Evolutionary conservation across 2,888 invertebrate genomes (phyloP).

Genomic region (Osmoderma eremita): DNA sequence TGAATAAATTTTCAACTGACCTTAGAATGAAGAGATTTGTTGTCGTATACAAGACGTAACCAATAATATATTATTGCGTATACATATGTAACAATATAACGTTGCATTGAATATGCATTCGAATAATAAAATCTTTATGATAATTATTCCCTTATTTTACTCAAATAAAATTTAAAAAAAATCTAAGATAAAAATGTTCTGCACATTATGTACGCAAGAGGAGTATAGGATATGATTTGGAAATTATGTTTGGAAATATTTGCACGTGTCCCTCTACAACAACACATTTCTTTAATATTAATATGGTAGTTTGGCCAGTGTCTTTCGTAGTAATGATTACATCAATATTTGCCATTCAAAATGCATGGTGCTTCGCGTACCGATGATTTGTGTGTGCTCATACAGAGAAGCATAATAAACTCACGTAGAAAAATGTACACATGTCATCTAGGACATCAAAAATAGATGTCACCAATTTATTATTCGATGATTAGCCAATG

Average conservation of each 20-base stretch:
- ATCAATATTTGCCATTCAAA: slow-evolving; percentile 27
- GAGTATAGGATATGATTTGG: not conserved
- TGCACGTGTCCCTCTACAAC: slow-evolving; percentile 16
- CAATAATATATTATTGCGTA: not conserved
- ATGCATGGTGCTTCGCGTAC: not conserved
- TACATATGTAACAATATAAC: not conserved
- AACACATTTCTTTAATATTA: slow-evolving; percentile 19
- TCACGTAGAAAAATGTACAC: slow-evolving; percentile 13
- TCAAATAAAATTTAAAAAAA: too few species aligned
- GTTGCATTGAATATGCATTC: not conserved
- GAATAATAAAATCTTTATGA: too few species aligned
- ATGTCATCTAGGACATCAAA: too few species aligned
- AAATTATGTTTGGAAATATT: slow-evolving; percentile 23
- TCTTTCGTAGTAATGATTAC: slow-evolving; percentile 29
- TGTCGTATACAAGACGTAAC: too few species aligned
- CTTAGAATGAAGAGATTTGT: not conserved
- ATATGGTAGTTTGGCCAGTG: slow-evolving; percentile 7
- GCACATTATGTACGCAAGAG: not conserved
- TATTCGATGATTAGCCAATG: slow-evolving; percentile 17
- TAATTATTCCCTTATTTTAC: too few species aligned
- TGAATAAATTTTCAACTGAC: not conserved
- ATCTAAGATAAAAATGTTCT: too few species aligned
- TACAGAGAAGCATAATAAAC: slow-evolving; percentile 27
- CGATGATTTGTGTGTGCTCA: not conserved
- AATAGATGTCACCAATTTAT: not conserved